A percentile compares a stretch with the other conserved stretches of the same genome.
Conservation (phyloP, 2,113 vertebrate genomes). For the Clarias gariepinus region DNA sequence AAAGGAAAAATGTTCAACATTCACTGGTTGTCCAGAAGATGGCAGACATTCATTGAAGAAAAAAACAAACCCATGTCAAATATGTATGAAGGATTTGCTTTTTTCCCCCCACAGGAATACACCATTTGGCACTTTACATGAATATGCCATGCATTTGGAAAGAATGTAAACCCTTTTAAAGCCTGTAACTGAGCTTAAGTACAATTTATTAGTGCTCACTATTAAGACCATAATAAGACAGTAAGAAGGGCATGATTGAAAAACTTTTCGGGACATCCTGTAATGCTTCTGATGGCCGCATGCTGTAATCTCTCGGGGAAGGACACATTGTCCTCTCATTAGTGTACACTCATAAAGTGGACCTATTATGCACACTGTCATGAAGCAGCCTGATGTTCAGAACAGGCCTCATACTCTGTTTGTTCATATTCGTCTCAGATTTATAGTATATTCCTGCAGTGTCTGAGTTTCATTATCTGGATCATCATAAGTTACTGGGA, state of each 20-base stretch:
- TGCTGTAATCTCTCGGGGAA: slow-evolving; percentile 67
- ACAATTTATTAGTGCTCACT: not conserved
- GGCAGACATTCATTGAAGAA: slow-evolving; percentile 66
- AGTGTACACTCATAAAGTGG: slow-evolving; percentile 47
- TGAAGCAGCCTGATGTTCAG: slow-evolving; percentile 37
- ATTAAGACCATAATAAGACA: not conserved
- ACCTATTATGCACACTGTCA: slow-evolving; percentile 24
- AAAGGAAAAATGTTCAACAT: not conserved
- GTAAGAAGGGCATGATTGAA: slow-evolving; percentile 47
- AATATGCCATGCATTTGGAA: not conserved
- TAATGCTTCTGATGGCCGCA: slow-evolving; percentile 58
- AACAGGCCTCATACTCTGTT: slow-evolving; percentile 24
- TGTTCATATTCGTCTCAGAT: slow-evolving; percentile 12
- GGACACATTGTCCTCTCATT: slow-evolving; percentile 70
- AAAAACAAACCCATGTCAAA: not conserved
- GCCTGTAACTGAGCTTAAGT: not conserved
- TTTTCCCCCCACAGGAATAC: too few species aligned
- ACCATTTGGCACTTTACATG: too few species aligned
- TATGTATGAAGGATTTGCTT: not conserved
- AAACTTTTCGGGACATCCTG: not conserved
- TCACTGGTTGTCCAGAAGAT: slow-evolving; percentile 65
- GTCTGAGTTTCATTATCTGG: not conserved
- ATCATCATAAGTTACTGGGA: not conserved
- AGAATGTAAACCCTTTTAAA: not conserved
- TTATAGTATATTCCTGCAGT: not conserved